Conservation (phyloP, 2,888 invertebrate genomes). For the Agelastica alni region DNA sequence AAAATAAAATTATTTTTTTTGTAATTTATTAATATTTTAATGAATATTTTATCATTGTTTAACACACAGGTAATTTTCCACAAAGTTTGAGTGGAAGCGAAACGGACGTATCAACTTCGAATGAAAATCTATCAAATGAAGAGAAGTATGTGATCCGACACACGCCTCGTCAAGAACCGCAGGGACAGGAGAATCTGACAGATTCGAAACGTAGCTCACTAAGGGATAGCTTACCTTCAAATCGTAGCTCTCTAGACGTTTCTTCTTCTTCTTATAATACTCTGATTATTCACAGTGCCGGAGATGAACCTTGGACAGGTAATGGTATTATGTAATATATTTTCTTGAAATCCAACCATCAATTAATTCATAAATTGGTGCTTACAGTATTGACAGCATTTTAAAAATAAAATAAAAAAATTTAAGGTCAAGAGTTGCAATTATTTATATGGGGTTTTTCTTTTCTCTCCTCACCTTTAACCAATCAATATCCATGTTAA, state of each 20-base stretch:
- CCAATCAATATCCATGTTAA: no score
- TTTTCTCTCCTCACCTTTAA: no score
- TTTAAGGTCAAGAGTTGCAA: no score
- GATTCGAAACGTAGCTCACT: conserved; percentile 65
- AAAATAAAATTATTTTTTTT: background rate
- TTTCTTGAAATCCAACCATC: background rate
- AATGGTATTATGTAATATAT: conserved; percentile 38
- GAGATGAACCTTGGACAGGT: conserved; percentile 74
- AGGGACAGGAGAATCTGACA: conserved; percentile 83
- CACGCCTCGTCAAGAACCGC: conserved; percentile 85
- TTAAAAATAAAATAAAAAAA: no score
- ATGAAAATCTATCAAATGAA: conserved; percentile 85
- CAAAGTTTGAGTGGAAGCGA: conserved; percentile 84
- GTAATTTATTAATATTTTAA: background rate
- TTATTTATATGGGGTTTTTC: no score
- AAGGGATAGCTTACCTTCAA: conserved; percentile 64
- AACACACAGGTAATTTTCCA: conserved; percentile 63
- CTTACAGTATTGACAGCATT: no score
- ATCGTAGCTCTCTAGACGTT: conserved; percentile 73
- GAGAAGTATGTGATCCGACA: conserved; percentile 82
- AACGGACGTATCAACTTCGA: conserved; percentile 88
- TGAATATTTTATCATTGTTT: conserved; percentile 25
- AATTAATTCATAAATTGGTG: background rate
- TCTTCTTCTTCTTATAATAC: conserved; percentile 83
- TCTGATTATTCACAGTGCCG: conserved; percentile 77